A percentile compares a stretch with the other conserved stretches of the same genome.
These are phyloP conservation scores for Aleiodes alternator DNA, from an alignment of 2,888 invertebrate genomes.

Conservation along the genomic window DNA sequence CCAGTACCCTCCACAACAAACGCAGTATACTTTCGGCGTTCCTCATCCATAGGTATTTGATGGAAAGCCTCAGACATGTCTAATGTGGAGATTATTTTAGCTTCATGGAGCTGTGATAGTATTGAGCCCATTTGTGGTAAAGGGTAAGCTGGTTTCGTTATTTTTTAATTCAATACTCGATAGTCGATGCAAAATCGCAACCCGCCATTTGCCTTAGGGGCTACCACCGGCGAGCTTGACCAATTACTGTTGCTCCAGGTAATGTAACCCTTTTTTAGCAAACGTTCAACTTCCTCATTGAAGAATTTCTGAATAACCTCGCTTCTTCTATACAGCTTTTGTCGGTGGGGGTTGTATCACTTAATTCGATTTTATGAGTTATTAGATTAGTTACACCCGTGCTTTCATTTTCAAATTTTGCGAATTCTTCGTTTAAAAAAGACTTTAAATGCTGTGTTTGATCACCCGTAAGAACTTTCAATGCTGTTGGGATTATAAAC, in stretches of 20 bases:
- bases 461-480: constrained; percentile 32
- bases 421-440: constrained; percentile 40
- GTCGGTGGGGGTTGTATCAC: no score
- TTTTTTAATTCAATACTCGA: constrained; percentile 42
- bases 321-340: no score
- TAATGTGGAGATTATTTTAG: constrained; percentile 46
- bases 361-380: not conserved
- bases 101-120: constrained; percentile 45
- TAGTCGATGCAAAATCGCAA: constrained; percentile 50
- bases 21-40: constrained; percentile 42
- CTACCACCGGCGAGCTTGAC: constrained; percentile 45
- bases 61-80: constrained; percentile 51
- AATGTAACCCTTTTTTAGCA: constrained; percentile 36
- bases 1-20: constrained; percentile 48
- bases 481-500: constrained; percentile 12
- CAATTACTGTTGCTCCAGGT: constrained; percentile 44
- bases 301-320: no score
- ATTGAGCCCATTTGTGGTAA: constrained; percentile 48
- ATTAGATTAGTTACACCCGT: constrained; percentile 45
- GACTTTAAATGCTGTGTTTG: constrained; percentile 15
- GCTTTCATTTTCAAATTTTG: constrained; percentile 34
- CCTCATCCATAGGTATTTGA: constrained; percentile 45
- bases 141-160: constrained; percentile 43
- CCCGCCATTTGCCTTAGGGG: constrained; percentile 37
- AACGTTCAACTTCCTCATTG: not conserved